These are phyloP conservation scores for Lepus europaeus DNA, from an alignment of 2,113 vertebrate genomes.

Conservation along the genomic window DNA sequence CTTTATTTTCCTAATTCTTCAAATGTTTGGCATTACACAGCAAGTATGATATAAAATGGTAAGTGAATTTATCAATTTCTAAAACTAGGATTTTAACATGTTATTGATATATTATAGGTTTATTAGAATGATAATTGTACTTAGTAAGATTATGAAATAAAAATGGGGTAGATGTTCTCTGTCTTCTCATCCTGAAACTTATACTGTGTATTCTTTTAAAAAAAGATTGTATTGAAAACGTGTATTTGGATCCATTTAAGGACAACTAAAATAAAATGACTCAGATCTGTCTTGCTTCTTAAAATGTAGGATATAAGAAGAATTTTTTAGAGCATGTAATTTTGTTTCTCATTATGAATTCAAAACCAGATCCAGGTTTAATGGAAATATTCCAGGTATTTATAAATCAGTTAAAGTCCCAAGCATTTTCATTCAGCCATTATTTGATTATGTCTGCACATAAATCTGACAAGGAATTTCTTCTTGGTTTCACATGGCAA, in stretches of 20 bases:
- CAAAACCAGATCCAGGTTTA: neutral
- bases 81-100: neutral
- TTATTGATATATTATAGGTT: neutral
- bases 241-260: slow-evolving; percentile 19
- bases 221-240: slow-evolving; percentile 1
- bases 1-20: neutral
- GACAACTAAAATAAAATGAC: slow-evolving; percentile 13
- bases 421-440: neutral
- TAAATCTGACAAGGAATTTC: slow-evolving; percentile 55
- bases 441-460: slow-evolving; percentile 50
- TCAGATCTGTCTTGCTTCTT: neutral
- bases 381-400: slow-evolving; percentile 51
- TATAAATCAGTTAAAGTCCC: slow-evolving; percentile 28
- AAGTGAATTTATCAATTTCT: slow-evolving; percentile 29
- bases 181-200: slow-evolving; percentile 16
- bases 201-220: neutral
- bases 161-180: slow-evolving; percentile 9
- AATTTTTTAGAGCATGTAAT: neutral
- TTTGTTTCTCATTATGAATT: slow-evolving; percentile 42
- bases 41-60: neutral
- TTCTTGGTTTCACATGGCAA: slow-evolving; percentile 52
- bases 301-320: slow-evolving; percentile 15
- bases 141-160: slow-evolving; percentile 41
- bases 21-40: slow-evolving; percentile 7
- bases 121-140: neutral